These are phyloP conservation scores for Drosophila conformis DNA, from an alignment of 2,888 invertebrate species.

Conservation along the genomic window DNA sequence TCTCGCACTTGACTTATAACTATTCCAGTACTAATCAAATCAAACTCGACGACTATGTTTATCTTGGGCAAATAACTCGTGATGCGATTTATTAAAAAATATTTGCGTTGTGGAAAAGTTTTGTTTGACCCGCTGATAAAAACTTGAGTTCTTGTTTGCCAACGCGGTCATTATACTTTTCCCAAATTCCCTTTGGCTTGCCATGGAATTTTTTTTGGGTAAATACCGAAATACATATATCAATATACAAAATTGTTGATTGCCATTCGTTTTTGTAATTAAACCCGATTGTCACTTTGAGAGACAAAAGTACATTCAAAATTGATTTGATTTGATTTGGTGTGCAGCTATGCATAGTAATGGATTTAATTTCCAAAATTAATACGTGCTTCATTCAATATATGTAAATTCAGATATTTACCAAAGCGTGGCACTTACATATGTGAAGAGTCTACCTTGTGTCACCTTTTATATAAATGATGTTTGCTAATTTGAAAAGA, in stretches of 20 bases:
- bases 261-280: neutral
- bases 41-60: conserved; percentile 8
- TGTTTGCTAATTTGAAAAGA: neutral
- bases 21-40: conserved; percentile 10
- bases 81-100: conserved; percentile 58
- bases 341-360: neutral
- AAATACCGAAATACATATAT: conserved; percentile 9
- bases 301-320: neutral
- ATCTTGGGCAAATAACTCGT: conserved; percentile 22
- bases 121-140: conserved; percentile 65
- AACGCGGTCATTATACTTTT: conserved; percentile 65
- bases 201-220: conserved; percentile 50
- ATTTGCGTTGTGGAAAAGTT: conserved; percentile 54
- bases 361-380: neutral
- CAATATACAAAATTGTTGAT: conserved; percentile 5
- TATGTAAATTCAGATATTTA: neutral
- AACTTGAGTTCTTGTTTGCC: conserved; percentile 45
- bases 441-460: neutral
- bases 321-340: neutral
- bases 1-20: neutral
- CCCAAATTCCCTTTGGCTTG: conserved; percentile 14
- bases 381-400: neutral
- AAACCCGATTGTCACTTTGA: neutral
- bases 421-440: neutral
- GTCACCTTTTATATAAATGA: neutral